phyloP scores from a whole-genome alignment of 2,888 invertebrate species.

The Amblyteles armatorius region DNA sequence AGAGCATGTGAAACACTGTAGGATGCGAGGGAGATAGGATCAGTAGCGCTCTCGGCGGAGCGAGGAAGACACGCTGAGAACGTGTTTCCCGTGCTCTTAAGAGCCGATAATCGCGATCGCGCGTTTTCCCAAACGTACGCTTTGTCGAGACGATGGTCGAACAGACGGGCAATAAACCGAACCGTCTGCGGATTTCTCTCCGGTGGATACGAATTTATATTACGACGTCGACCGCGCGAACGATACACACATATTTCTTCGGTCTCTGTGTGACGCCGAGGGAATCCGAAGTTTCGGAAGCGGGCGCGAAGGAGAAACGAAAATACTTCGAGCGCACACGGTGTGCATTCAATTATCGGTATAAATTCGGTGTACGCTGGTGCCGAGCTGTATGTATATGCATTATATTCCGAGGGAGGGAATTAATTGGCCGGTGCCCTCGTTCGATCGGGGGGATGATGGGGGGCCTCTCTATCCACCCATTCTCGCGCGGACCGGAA shows the following conservation, averaged over 20 bases:
- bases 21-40: no score
- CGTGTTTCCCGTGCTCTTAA: no score
- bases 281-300: slow-evolving; percentile 28
- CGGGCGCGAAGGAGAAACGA: not conserved
- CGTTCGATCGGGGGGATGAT: slow-evolving; percentile 36
- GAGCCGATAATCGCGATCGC: not conserved
- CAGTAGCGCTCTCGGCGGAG: no score
- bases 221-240: not conserved
- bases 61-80: no score
- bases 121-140: not conserved
- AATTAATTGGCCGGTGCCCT: slow-evolving; percentile 68
- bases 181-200: not conserved
- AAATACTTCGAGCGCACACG: slow-evolving; percentile 46
- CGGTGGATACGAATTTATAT: not conserved
- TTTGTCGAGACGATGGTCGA: not conserved
- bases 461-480: not conserved
- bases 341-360: slow-evolving; percentile 67
- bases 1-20: not conserved
- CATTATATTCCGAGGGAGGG: slow-evolving; percentile 59
- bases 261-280: not conserved
- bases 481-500: slow-evolving; percentile 52
- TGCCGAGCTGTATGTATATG: slow-evolving; percentile 8
- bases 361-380: slow-evolving; percentile 58
- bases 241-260: not conserved
- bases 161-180: not conserved